Percentiles rank a stretch among this genome's conserved stretches.
phyloP scores from a whole-genome alignment of 37 sponge, comb jelly and placozoan genomes.

The Aplysina aerophoba region DNA sequence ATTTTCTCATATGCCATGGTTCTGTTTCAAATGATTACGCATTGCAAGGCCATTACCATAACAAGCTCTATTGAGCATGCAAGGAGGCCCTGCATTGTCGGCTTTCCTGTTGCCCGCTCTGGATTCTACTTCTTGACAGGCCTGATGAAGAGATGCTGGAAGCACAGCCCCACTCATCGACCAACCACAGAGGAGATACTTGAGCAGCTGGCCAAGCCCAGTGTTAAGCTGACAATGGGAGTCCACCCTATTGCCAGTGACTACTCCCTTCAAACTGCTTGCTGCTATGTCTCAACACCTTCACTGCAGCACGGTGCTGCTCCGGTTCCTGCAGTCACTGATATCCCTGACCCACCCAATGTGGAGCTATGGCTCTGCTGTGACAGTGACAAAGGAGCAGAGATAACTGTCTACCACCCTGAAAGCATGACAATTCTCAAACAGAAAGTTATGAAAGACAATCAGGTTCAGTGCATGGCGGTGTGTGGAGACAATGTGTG shows the following conservation, averaged over 20 bases:
- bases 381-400: constrained; percentile 35
- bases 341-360: background rate
- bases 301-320: background rate
- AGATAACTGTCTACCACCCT: constrained; percentile 19
- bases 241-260: constrained; percentile 60
- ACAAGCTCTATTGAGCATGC: constrained; percentile 8
- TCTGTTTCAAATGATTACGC: constrained; percentile 43
- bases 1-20: constrained; percentile 61
- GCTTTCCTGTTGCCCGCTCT: background rate
- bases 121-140: constrained; percentile 31
- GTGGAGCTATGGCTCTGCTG: constrained; percentile 51
- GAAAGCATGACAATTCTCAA: constrained; percentile 13
- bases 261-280: constrained; percentile 25
- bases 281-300: constrained; percentile 17
- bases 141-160: constrained; percentile 55
- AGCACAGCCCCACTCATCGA: constrained; percentile 9
- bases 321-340: background rate
- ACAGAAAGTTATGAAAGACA: background rate
- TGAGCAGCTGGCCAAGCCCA: constrained; percentile 23
- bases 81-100: constrained; percentile 25
- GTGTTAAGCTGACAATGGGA: constrained; percentile 64
- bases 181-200: constrained; percentile 51
- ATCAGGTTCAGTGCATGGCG: constrained; percentile 14
- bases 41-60: background rate
- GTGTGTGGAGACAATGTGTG: constrained; percentile 44